These are phyloP conservation scores for Danio aesculapii DNA, from an alignment of 2,797 vertebrate genomes.

Conservation along the genomic window DNA sequence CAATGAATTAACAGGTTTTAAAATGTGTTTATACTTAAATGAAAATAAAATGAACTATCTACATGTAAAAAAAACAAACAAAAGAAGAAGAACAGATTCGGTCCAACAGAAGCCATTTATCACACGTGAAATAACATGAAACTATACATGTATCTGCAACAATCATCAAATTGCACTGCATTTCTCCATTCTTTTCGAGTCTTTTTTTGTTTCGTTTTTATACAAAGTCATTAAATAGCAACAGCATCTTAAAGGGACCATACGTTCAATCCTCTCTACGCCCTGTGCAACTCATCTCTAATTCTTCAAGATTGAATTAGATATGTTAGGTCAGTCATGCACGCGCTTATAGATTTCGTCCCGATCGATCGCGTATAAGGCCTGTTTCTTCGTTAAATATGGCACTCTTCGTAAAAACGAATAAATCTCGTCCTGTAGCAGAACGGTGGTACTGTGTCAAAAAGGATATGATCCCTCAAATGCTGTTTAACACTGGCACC, in stretches of 20 bases:
- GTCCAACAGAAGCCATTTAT: constrained; percentile 81
- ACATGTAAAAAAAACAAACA: constrained; percentile 83
- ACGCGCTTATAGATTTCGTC: constrained; percentile 15
- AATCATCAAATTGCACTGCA: constrained; percentile 80
- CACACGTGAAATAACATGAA: constrained; percentile 83
- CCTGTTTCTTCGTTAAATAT: constrained; percentile 72
- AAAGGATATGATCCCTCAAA: constrained; percentile 83
- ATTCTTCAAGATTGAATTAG: constrained; percentile 56
- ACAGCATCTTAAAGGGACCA: constrained; percentile 88
- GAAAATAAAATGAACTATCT: constrained; percentile 89
- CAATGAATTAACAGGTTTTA: constrained; percentile 90
- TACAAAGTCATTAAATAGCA: constrained; percentile 70
- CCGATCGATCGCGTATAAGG: constrained; percentile 53
- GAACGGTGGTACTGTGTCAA: constrained; percentile 30
- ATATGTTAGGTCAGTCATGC: constrained; percentile 49
- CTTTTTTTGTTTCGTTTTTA: constrained; percentile 43
- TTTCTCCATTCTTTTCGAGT: constrained; percentile 6
- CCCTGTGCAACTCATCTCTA: constrained; percentile 38
- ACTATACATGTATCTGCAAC: constrained; percentile 82
- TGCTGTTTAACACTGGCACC: constrained; percentile 84
- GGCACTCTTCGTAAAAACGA: constrained; percentile 71
- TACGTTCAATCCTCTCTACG: constrained; percentile 51
- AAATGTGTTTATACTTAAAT: constrained; percentile 88
- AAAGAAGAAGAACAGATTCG: constrained; percentile 70
- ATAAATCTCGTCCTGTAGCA: constrained; percentile 40